Conservation (phyloP, 2,888 invertebrate species). For the Zygogramma bicolorata region DNA sequence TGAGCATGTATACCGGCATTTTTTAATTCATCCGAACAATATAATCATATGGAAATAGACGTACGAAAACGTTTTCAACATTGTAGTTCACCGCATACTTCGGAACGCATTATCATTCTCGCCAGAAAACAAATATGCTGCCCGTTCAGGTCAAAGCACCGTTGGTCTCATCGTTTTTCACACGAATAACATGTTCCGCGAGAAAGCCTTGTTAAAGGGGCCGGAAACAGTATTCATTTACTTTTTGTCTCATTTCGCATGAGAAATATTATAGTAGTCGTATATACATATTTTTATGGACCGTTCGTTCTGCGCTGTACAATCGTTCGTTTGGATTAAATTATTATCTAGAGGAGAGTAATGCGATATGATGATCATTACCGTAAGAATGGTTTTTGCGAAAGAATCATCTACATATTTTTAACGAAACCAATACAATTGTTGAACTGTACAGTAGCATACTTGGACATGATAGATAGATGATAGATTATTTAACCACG, state of each 20-base stretch:
- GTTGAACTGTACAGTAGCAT: no score
- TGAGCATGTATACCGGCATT: no score
- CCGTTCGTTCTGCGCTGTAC: background rate
- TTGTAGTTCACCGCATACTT: slow-evolving; percentile 7
- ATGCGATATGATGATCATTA: no score
- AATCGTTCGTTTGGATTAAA: background rate
- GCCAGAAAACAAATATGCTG: slow-evolving; percentile 1
- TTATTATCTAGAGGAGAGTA: no score
- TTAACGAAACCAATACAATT: no score
- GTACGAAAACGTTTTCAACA: slow-evolving; percentile 1
- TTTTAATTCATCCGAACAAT: background rate
- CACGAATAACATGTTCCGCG: slow-evolving; percentile 5
- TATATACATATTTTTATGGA: background rate
- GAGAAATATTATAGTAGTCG: background rate
- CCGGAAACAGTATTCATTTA: slow-evolving; percentile 6
- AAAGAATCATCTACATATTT: no score
- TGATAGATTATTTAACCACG: no score
- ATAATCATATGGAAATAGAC: slow-evolving; percentile 2
- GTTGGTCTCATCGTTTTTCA: slow-evolving; percentile 14
- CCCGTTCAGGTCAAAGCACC: slow-evolving; percentile 15
- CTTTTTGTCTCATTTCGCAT: background rate
- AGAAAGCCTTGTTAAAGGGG: background rate
- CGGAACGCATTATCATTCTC: slow-evolving; percentile 16
- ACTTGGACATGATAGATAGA: no score
- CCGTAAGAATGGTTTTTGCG: no score